A percentile compares a stretch with the other conserved stretches of the same genome.
phyloP scores from a whole-genome alignment of 2,113 vertebrate genomes.

The Melanotaenia duboulayi region DNA sequence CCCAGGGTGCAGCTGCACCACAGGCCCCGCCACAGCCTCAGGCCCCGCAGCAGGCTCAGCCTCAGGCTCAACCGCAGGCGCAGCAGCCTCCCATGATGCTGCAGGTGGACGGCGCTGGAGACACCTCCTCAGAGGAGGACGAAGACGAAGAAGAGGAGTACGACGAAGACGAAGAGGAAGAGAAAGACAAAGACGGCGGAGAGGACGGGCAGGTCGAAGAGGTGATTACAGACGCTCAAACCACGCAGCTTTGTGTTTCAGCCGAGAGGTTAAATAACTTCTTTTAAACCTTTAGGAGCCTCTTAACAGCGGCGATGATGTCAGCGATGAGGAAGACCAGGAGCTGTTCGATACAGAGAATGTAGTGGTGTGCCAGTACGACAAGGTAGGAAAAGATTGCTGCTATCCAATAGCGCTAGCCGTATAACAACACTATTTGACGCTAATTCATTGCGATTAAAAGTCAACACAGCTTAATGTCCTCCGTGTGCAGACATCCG shows the following conservation, averaged over 20 bases:
- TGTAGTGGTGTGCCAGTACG: constrained; percentile 98
- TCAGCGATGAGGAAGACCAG: constrained; percentile 97
- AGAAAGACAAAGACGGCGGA: constrained; percentile 96
- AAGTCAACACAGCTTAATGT: background rate
- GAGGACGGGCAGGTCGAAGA: constrained; percentile 98
- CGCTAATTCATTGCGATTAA: background rate
- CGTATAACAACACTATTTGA: background rate
- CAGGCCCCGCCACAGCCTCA: constrained; percentile 58
- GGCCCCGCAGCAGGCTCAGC: constrained; percentile 80
- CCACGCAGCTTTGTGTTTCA: too few species aligned
- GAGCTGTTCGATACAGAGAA: constrained; percentile 99
- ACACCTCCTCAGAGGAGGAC: constrained; percentile 97
- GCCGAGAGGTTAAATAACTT: background rate
- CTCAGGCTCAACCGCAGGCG: constrained; percentile 85
- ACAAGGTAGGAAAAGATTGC: constrained; percentile 87
- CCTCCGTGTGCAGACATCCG: constrained; percentile 19
- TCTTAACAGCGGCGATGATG: constrained; percentile 96
- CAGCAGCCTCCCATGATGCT: constrained; percentile 93
- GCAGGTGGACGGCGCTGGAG: constrained; percentile 94
- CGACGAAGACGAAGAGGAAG: constrained; percentile 96
- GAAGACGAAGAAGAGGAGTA: constrained; percentile 98
- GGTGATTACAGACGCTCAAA: constrained; percentile 72
- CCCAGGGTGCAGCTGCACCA: constrained; percentile 71
- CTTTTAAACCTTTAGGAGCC: constrained; percentile 85
- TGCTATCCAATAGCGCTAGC: too few species aligned